Conservation (phyloP, 2,797 vertebrate genomes). For the Fundulus diaphanus region DNA sequence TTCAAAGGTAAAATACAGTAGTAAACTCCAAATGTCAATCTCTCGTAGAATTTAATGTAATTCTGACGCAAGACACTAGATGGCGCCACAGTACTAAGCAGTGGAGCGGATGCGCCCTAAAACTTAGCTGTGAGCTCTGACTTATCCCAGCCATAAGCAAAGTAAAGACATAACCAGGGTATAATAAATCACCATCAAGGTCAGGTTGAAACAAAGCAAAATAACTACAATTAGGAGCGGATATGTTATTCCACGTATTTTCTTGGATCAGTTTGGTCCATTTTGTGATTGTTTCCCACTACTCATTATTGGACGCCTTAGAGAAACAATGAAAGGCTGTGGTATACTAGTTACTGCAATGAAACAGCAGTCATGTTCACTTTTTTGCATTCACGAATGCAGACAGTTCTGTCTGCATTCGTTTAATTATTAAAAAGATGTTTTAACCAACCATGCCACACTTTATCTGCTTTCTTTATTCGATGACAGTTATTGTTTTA, state of each 20-base stretch:
- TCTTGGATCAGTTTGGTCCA: background rate
- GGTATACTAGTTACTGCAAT: background rate
- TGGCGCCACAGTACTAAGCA: slow-evolving; percentile 45
- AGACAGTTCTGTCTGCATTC: background rate
- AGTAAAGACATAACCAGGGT: background rate
- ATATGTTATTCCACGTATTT: background rate
- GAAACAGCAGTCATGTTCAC: background rate
- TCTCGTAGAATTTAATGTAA: background rate
- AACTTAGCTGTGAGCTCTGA: background rate
- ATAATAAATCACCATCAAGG: background rate
- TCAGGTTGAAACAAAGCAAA: background rate
- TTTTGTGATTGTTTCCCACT: background rate
- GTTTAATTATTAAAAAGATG: background rate
- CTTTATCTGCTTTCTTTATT: background rate
- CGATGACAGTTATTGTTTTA: background rate
- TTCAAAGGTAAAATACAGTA: background rate
- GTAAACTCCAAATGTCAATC: background rate
- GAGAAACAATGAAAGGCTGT: background rate
- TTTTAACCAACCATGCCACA: background rate
- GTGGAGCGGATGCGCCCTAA: accelerated
- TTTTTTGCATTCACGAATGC: no score
- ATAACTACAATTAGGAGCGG: background rate
- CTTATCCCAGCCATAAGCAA: background rate
- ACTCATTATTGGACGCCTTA: background rate
- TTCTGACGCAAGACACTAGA: slow-evolving; percentile 43